These are phyloP conservation scores for Elysia crispata DNA, from an alignment of 2,888 invertebrate species.

Conservation along the genomic window DNA sequence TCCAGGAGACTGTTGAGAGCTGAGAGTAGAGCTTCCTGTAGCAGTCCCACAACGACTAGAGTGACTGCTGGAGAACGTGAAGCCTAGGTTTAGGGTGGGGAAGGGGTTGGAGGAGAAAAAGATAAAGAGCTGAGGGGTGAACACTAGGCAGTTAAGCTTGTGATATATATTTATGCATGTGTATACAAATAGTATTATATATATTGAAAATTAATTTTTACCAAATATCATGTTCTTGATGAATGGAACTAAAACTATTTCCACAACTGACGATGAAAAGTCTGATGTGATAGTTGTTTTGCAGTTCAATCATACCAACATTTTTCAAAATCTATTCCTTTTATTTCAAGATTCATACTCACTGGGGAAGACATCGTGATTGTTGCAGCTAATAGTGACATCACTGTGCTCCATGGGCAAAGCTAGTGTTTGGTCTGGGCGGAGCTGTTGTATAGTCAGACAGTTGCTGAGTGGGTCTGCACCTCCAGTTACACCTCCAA, in stretches of 20 bases:
- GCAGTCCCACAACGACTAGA: conserved; percentile 63
- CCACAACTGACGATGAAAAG: no score
- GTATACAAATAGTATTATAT: background rate
- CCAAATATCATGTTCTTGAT: background rate
- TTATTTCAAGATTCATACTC: conserved; percentile 44
- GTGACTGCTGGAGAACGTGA: conserved; percentile 58
- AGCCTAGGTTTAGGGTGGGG: conserved; percentile 36
- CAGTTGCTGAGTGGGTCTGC: conserved; percentile 65
- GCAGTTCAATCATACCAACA: background rate
- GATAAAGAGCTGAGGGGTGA: background rate
- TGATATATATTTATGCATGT: no score
- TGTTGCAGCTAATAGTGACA: conserved; percentile 55
- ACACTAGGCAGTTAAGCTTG: background rate
- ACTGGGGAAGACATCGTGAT: conserved; percentile 64
- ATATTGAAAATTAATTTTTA: background rate
- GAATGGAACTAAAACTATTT: no score
- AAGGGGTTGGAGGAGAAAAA: background rate
- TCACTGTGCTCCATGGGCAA: conserved; percentile 61
- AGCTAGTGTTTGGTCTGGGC: conserved; percentile 54
- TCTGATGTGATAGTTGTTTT: no score
- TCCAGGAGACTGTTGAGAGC: conserved; percentile 63
- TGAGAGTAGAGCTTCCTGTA: conserved; percentile 54
- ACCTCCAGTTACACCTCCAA: conserved; percentile 24
- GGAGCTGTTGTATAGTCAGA: conserved; percentile 68
- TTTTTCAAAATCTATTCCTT: background rate